Conservation (phyloP, 2,888 invertebrate genomes). For the Acanthosoma haemorrhoidale region DNA sequence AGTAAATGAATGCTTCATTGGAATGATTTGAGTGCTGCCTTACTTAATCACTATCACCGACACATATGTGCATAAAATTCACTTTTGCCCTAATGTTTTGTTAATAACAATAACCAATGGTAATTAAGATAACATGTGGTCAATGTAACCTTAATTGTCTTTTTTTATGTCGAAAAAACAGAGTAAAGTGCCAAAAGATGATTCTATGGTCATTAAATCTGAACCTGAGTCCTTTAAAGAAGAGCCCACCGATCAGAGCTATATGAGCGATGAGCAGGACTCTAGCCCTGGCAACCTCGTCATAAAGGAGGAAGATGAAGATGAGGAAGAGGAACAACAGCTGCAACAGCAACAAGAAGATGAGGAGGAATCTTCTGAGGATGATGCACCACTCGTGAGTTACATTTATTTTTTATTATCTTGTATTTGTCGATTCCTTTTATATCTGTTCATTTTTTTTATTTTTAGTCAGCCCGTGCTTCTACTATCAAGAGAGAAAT, state of each 20-base stretch:
- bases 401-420: not conserved
- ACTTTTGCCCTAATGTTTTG: no score
- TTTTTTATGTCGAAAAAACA: not conserved
- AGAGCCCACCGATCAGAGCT: conserved; percentile 44
- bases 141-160: not conserved
- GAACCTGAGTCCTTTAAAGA: conserved; percentile 45
- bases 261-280: conserved; percentile 44
- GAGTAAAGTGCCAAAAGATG: not conserved
- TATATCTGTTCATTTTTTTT: not conserved
- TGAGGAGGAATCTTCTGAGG: conserved; percentile 59
- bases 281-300: conserved; percentile 43
- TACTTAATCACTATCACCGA: no score
- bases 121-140: not conserved
- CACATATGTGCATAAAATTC: no score
- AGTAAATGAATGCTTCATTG: no score
- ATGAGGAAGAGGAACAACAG: conserved; percentile 66
- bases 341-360: conserved; percentile 53
- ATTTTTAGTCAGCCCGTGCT: conserved; percentile 43
- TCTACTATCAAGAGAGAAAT: conserved; percentile 38
- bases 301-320: conserved; percentile 50
- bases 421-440: not conserved
- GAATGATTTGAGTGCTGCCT: no score
- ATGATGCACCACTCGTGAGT: conserved; percentile 69
- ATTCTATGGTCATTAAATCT: not conserved
- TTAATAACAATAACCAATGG: no score